Conservation (phyloP, 2,113 vertebrate genomes). For the Lagenorhynchus albirostris region DNA sequence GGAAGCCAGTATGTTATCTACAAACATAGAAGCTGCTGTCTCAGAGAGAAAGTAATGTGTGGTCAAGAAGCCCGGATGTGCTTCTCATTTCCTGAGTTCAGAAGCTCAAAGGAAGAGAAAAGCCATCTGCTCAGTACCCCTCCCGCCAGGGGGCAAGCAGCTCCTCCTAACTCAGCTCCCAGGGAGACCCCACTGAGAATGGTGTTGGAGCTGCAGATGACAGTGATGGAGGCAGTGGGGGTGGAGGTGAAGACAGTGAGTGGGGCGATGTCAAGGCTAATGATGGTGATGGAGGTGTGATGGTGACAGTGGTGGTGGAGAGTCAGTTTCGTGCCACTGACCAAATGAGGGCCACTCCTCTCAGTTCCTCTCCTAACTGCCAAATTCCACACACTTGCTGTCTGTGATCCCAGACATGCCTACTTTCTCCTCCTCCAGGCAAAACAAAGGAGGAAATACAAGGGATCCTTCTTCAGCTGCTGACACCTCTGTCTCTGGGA, state of each 20-base stretch:
- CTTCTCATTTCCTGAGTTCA: slow-evolving; percentile 33
- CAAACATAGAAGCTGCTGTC: not conserved
- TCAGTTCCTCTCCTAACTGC: not conserved
- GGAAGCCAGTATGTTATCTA: not conserved
- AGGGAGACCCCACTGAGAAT: not conserved
- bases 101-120: not conserved
- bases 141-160: not conserved
- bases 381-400: slow-evolving; percentile 42
- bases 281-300: not conserved
- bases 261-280: not conserved
- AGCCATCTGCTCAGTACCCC: not conserved
- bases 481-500: not conserved
- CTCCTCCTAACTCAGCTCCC: not conserved
- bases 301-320: not conserved
- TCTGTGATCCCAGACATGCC: not conserved
- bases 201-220: not conserved
- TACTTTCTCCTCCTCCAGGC: not conserved
- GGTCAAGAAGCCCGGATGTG: not conserved
- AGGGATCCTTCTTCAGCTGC: not conserved
- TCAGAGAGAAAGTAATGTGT: not conserved
- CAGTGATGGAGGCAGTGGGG: not conserved
- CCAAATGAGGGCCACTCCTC: not conserved
- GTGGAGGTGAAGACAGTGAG: not conserved
- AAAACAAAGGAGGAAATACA: not conserved
- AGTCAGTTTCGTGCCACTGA: not conserved